Evolutionary conservation across 2,113 vertebrate genomes (phyloP).

Genomic region (Eudyptes chrysolophus): DNA sequence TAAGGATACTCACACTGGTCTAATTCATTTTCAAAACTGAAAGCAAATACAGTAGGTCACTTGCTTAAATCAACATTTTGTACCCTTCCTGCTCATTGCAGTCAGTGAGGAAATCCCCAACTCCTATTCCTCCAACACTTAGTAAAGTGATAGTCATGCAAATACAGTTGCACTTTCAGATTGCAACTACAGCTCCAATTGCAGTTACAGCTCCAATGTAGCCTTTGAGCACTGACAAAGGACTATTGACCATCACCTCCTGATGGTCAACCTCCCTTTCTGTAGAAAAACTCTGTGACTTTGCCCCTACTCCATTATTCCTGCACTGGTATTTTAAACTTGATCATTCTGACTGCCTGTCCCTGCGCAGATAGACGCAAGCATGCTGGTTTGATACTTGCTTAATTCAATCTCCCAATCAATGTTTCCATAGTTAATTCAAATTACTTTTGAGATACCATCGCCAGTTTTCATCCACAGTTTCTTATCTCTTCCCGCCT

Average conservation of each 20-base stretch:
- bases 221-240: not conserved
- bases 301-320: not conserved
- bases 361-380: not conserved
- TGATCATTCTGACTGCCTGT: not conserved
- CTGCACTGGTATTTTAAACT: not conserved
- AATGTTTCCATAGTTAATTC: not conserved
- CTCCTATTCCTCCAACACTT: not conserved
- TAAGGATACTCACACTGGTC: not conserved
- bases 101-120: not conserved
- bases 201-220: not conserved
- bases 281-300: not conserved
- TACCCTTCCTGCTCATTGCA: not conserved
- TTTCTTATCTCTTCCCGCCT: not conserved
- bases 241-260: too few relatives aligned
- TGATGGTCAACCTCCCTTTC: not conserved
- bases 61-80: not conserved
- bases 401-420: not conserved
- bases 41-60: not conserved
- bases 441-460: not conserved
- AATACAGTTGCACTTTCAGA: not conserved
- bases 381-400: not conserved
- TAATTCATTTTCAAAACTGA: not conserved
- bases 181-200: not conserved
- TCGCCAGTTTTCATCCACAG: not conserved
- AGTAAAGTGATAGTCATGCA: not conserved